Base-by-base conservation (phyloP, 2,113 vertebrate genomes). In the Pampusana beccarii region DNA sequence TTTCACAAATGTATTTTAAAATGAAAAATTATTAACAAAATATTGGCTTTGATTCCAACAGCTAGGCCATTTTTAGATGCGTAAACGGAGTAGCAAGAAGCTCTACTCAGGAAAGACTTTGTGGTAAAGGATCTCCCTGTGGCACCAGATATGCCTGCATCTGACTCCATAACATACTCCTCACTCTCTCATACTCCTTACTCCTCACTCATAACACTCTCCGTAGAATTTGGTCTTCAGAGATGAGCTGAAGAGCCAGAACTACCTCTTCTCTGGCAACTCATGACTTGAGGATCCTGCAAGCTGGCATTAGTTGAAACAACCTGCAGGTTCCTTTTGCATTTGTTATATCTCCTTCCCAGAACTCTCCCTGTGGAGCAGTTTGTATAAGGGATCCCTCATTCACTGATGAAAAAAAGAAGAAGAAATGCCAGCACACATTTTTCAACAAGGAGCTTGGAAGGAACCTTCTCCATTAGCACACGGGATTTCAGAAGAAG, bases 381-480 rank as follows among this genome's bases (percentile, higher is more conserved):
- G 38, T 56, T 86, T 64, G 33, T 36, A 25, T 13, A 13, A 78
- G 20, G 77, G n/a, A 58, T 7, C 16, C 7, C 17, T 62, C 28
- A 15, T 40, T 62, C 16, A 46, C 16, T 7, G 23, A 46, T n/a
- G 12, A 58, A 82, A 54, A 38, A 48, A 21, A n/a, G 25, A 10
- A 78, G n/a, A 60, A 17, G 58, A 54, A 66, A 53, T 34, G 14
- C 33, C 38, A 40, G 44, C 0, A 1, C 20, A 14, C 1, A 0
- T 31, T 71, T 46, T 31, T 15, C 65, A 25, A 34, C 44, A 48
- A 83, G 46, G 29, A 72, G 33, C 25, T 66, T 40, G 58, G 38
- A 78, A 28, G 24, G 25, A 51, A 58, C 34, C 28, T 92, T 14
- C 58, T 53, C 51, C 51, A 31, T 71, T 40, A 54, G 23, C 26